A percentile compares a stretch with the other conserved stretches of the same genome.
These are phyloP conservation scores for Polydrusus pterygomalis DNA, from an alignment of 2,888 invertebrate species.

Conservation along the genomic window DNA sequence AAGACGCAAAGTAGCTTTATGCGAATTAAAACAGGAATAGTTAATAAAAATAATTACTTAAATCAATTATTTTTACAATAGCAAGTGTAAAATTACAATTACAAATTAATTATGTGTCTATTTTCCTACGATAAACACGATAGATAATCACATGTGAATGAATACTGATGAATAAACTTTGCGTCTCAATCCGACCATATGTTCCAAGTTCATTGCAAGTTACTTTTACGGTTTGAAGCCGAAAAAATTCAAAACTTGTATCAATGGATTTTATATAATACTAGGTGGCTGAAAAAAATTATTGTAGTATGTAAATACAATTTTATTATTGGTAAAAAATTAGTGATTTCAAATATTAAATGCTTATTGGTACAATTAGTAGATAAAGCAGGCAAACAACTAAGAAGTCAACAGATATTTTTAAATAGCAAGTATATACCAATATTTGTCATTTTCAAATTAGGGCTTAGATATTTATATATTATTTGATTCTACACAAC, in stretches of 20 bases:
- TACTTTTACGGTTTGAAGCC: constrained; percentile 31
- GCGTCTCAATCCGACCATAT: constrained; percentile 29
- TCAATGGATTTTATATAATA: constrained; percentile 9
- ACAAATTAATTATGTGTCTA: constrained; percentile 8
- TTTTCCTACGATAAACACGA: constrained; percentile 11
- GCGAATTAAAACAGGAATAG: too few relatives aligned
- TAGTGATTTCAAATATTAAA: too few relatives aligned
- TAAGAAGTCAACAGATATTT: too few relatives aligned
- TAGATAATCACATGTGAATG: constrained; percentile 28
- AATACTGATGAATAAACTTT: constrained; percentile 6
- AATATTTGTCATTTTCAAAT: too few relatives aligned
- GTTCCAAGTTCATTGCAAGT: constrained; percentile 38
- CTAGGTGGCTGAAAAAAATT: background rate
- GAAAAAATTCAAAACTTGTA: constrained; percentile 3
- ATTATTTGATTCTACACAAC: too few relatives aligned
- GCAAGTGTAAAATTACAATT: constrained; percentile 17
- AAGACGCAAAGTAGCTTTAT: too few relatives aligned
- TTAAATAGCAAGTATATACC: too few relatives aligned
- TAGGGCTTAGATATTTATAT: too few relatives aligned
- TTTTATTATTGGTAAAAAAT: too few relatives aligned
- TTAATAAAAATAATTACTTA: constrained; percentile 14
- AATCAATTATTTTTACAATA: constrained; percentile 8
- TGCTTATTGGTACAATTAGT: too few relatives aligned
- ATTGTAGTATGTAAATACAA: too few relatives aligned
- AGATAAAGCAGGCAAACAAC: too few relatives aligned